A percentile compares a stretch with the other conserved stretches of the same genome.
Conservation (phyloP, 2,797 vertebrate species). For the Enoplosus armatus region DNA sequence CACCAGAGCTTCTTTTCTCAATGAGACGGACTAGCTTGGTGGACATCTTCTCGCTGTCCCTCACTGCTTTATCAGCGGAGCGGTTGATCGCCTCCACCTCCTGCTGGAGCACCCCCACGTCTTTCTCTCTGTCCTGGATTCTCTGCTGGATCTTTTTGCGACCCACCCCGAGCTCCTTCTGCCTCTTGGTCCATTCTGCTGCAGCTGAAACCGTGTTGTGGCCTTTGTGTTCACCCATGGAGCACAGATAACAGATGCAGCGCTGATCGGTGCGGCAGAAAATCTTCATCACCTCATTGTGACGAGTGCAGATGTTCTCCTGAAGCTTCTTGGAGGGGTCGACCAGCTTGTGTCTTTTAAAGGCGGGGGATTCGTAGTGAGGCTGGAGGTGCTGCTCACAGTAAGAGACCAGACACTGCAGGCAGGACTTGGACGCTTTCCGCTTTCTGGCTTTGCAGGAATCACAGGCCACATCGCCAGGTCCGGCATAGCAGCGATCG, state of each 20-base stretch:
- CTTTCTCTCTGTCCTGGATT: background rate
- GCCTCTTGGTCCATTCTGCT: background rate
- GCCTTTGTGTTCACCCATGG: constrained; percentile 15
- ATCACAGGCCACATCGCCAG: constrained; percentile 18
- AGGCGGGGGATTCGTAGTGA: background rate
- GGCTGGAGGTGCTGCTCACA: constrained; percentile 26
- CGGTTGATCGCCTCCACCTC: background rate
- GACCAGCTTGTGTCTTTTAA: constrained; percentile 6
- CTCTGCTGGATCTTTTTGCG: background rate
- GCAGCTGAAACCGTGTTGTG: background rate
- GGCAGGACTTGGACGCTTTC: constrained; percentile 21
- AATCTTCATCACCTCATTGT: constrained; percentile 12
- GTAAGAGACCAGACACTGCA: constrained; percentile 21
- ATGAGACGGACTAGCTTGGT: background rate
- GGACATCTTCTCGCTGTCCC: background rate
- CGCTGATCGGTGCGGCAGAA: background rate
- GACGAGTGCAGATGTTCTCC: constrained; percentile 15
- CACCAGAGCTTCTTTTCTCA: background rate
- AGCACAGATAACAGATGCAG: constrained; percentile 7
- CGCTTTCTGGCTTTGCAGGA: constrained; percentile 15
- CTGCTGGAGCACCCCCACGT: background rate
- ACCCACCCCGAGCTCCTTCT: background rate
- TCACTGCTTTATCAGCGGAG: background rate
- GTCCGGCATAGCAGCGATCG: background rate
- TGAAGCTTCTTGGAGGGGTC: background rate